Percentiles rank a stretch among this genome's conserved stretches.
phyloP scores from a whole-genome alignment of 2,113 vertebrate species.

The Megalops atlanticus region DNA sequence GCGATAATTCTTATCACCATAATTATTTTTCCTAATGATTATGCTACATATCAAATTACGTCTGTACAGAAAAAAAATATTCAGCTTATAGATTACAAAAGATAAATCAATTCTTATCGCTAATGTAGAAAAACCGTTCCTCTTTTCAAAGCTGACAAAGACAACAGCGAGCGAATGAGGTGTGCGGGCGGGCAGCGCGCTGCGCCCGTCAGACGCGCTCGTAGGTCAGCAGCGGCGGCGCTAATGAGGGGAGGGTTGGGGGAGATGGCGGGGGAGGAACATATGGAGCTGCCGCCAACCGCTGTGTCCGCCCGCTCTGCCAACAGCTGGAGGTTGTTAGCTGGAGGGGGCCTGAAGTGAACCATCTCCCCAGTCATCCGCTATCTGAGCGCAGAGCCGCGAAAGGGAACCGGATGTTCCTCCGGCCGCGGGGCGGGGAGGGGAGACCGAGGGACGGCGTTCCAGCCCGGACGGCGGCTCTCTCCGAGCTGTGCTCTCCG shows the following conservation, averaged over 20 bases:
- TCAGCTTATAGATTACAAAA: too few relatives aligned
- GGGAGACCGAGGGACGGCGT: neutral
- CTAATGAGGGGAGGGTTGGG: neutral
- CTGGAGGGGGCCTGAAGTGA: neutral
- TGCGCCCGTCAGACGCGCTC: neutral
- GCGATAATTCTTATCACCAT: too few relatives aligned
- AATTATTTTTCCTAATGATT: too few relatives aligned
- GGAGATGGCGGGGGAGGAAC: neutral
- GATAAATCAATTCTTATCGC: too few relatives aligned
- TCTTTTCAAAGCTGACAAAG: neutral
- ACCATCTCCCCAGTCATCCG: neutral
- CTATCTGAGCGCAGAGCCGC: neutral
- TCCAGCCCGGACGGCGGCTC: neutral
- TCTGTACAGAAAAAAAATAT: too few relatives aligned
- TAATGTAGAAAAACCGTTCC: too few relatives aligned
- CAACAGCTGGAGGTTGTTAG: constrained; percentile 1
- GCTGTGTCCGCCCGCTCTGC: neutral
- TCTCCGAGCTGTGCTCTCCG: neutral
- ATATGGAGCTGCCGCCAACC: neutral
- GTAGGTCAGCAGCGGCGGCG: neutral
- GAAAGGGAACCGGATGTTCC: neutral
- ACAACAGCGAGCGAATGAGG: neutral
- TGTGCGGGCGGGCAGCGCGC: neutral
- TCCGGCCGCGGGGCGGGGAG: neutral
- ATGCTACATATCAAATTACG: too few relatives aligned